Base-by-base conservation (phyloP, 2,888 invertebrate species). In the Neria commutata region DNA sequence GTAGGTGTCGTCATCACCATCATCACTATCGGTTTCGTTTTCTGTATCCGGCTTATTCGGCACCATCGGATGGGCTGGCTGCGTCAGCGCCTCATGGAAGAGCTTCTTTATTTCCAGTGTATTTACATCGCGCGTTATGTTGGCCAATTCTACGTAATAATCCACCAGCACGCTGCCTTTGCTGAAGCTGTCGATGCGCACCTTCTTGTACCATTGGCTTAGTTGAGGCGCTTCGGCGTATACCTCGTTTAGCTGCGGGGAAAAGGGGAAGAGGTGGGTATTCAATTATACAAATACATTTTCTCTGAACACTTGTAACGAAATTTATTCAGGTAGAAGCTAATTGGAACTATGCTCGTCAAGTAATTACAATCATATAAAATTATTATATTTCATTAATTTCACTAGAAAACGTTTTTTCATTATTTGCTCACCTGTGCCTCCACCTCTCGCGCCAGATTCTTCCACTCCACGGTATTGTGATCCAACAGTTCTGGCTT, bases 91-190 rank as follows among this genome's bases (percentile, higher is more conserved):
- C 52, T 86, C 85, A 70, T 89, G 88, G 83, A 89, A 89, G 3
- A 88, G 77, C 63, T 86, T 85, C 72, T 90, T 91, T 51, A 92
- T 85, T 76, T 91, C 89, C 58, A 85, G 74, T 0, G 91, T 91
- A 68, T 91, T 87, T 16, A 92, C 85, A 71, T 86, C 86, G 56
- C 87, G 84, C 0, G 81, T 88, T 2, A 93, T 85, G 68, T 93
- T 90, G 66, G 89, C 89, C 60, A 95, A 80, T 82, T 93, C 92
- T 16, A 95, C 90, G 67, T 92, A 89, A 76, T 92, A 95, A 78
- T 95, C 95, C 14, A 94, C 94, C 16, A 95, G 83, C 48, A 95
- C 90, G 68, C 94, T 94, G 57, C 94, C 94, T 77, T 91, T 86
- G 75, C 90, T 94, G 79, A 94, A 94, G 63, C 91, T 91, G 74